These are phyloP conservation scores for Dendrophyllia cribrosa DNA, from an alignment of 64 coral and sea anemone genomes.

Conservation along the genomic window DNA sequence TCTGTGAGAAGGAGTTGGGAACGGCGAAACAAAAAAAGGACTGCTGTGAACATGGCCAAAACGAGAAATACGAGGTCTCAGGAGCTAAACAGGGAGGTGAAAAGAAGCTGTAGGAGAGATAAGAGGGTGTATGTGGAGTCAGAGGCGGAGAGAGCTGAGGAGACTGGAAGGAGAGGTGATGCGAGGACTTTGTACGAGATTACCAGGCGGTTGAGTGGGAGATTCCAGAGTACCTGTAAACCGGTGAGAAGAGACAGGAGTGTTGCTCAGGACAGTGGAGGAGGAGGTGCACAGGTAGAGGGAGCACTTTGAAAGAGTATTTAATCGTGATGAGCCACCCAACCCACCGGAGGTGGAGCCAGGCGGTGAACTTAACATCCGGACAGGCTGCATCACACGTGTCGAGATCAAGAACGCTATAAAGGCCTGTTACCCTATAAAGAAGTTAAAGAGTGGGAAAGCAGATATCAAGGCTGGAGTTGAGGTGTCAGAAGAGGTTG, in stretches of 20 bases:
- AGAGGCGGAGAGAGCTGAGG: too few species aligned
- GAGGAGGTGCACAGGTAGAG: not conserved
- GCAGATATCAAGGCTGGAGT: slow-evolving; percentile 8
- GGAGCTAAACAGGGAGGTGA: too few species aligned
- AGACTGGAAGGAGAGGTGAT: too few species aligned
- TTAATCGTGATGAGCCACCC: not conserved
- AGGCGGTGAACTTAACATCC: slow-evolving; percentile 24
- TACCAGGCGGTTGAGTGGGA: slow-evolving; percentile 39
- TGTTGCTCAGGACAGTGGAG: not conserved
- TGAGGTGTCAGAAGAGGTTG: slow-evolving; percentile 38
- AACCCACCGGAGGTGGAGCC: slow-evolving; percentile 13
- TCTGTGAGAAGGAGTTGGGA: too few species aligned
- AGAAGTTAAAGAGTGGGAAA: slow-evolving; percentile 18
- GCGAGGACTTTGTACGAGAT: too few species aligned
- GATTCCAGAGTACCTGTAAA: slow-evolving; percentile 26
- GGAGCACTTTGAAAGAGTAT: not conserved
- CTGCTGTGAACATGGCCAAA: too few species aligned
- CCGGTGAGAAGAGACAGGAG: not conserved
- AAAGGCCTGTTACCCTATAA: not conserved
- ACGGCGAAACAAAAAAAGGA: too few species aligned
- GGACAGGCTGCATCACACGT: slow-evolving; percentile 5
- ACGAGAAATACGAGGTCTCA: too few species aligned
- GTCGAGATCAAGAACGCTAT: slow-evolving; percentile 22
- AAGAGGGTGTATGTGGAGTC: too few species aligned
- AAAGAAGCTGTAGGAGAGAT: too few species aligned